Base-by-base conservation (phyloP, 2,797 vertebrate species). In the Carapus acus region DNA sequence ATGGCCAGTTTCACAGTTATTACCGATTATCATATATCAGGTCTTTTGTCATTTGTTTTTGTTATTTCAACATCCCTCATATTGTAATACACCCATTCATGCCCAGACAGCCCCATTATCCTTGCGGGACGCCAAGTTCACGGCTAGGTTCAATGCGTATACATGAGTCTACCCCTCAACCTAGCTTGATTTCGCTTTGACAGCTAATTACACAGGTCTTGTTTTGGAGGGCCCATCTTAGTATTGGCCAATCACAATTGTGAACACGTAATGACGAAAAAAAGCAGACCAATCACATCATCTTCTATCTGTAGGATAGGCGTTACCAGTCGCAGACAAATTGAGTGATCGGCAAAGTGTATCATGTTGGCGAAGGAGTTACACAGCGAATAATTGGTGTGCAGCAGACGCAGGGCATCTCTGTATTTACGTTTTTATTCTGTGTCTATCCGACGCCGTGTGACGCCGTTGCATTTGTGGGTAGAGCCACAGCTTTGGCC, bases 231-330 rank as follows among this genome's bases (percentile, higher is more conserved):
- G 41, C 70, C 74, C n/a, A n/a, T 33, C 33, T 36, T 4, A 18
- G 8, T 9, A 16, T 13, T 3, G 0, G 34, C 88, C 85, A 88
- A 86, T 85, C 70, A 73, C 2, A 75, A 52, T 5, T 20, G 3
- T 0, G 16, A 1, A 15, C 34, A 36, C 58, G 58, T 44, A 47
- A 45, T 36, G 24, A 62, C 18, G 15, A 36, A n/a, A 8, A 22
- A 5, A 24, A 21, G 4, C 1, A 39, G 67, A 42, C 87, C 81
- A 88, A 88, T 88, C 77, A 70, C 15, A 64, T 54, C 1, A 6
- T 14, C 4, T n/a, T 21, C 20, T 65, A 23, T 34, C 17, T 23
- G 62, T 49, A n/a, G 67, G 15, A 29, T 67, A 50, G 66, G 65
- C 71, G 65, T 31, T 61, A 62, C 46, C 24, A 69, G 48, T 49